Percentiles rank a stretch among this genome's conserved stretches.
Conservation (phyloP, 2,113 vertebrate genomes). For the Dasyprocta punctata region DNA sequence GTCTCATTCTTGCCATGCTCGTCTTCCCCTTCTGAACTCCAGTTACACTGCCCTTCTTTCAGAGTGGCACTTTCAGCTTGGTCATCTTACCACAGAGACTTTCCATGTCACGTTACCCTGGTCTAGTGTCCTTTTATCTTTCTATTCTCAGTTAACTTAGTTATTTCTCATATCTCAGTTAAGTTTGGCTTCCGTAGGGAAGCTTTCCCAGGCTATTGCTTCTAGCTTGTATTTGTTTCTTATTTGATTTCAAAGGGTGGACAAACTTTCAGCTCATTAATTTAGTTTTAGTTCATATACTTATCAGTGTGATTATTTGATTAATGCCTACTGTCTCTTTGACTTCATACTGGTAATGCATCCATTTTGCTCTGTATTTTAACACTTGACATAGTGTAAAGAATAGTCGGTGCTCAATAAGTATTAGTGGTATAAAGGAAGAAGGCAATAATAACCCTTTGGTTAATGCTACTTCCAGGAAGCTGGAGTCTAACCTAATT, state of each 20-base stretch:
- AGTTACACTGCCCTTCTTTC: not conserved
- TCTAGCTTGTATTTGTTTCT: conserved; percentile 19
- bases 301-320: not conserved
- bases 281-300: conserved; percentile 29
- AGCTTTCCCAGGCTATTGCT: not conserved
- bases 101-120: not conserved
- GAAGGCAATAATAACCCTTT: not conserved
- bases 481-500: not conserved
- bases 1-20: not conserved
- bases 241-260: conserved; percentile 17
- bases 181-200: conserved; percentile 2
- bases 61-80: not conserved
- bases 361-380: not conserved
- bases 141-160: not conserved
- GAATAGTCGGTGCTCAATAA: not conserved
- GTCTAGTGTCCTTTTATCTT: not conserved
- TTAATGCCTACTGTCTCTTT: not conserved
- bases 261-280: not conserved
- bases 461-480: not conserved
- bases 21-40: not conserved
- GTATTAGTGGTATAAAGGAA: conserved; percentile 2
- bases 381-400: not conserved
- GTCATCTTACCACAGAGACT: not conserved
- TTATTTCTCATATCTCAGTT: not conserved
- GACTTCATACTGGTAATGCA: not conserved